These are phyloP conservation scores for Candoia aspera DNA, from an alignment of 2,113 vertebrate species.

Conservation along the genomic window DNA sequence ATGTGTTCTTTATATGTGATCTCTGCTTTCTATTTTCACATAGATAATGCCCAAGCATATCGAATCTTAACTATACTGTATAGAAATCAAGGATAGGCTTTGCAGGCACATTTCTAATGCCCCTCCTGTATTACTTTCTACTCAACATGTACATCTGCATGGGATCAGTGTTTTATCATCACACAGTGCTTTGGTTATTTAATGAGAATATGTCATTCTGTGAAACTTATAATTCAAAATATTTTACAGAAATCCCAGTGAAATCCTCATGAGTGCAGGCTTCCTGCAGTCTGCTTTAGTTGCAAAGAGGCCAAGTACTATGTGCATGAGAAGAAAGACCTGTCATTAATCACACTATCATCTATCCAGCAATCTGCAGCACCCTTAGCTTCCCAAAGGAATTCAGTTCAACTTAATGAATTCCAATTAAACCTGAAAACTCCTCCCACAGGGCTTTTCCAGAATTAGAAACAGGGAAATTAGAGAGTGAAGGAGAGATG, in stretches of 20 bases:
- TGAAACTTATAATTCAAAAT: constrained; percentile 13
- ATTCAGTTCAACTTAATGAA: background rate
- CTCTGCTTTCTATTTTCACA: background rate
- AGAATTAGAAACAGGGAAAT: background rate
- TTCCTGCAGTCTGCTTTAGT: background rate
- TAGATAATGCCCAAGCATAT: background rate
- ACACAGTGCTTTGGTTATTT: background rate
- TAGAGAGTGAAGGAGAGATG: background rate
- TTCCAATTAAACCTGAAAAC: background rate
- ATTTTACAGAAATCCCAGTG: background rate
- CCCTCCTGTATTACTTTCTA: background rate
- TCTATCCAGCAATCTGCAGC: background rate
- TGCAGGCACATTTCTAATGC: background rate
- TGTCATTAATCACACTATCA: background rate
- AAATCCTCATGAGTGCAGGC: background rate
- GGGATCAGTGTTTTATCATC: background rate
- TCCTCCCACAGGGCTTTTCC: background rate
- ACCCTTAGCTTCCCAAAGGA: background rate
- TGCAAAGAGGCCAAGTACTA: background rate
- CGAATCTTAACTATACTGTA: background rate
- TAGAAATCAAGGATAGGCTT: background rate
- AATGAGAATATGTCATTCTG: constrained; percentile 3
- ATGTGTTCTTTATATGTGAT: background rate
- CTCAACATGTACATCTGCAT: background rate
- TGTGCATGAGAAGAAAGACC: background rate